Evolutionary conservation across 2,888 invertebrate species (phyloP), one percentile per base, ranked within the genome.

Genomic region (Nephrotoma flavescens): DNA sequence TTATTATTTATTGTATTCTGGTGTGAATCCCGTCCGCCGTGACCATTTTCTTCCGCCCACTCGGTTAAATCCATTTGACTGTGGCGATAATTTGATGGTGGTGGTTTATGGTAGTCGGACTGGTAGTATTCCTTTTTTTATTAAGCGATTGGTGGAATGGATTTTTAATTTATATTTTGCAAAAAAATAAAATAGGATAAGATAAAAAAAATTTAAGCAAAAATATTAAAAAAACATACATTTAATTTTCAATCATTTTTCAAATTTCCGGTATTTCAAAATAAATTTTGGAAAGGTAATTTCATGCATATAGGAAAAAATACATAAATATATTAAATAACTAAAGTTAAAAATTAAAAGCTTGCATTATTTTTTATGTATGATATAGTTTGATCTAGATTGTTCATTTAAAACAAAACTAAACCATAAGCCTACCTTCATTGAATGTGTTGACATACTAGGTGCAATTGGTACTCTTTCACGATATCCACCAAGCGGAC

Each of bases 381-480:
- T 31, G 31, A 52, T 52, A 52, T 52, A 15, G 47, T 57, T 71
- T 71, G 11, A 71, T 71, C 31, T 71, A 11, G 31, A 31, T 31
- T 71, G 41, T 42, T 42, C 15, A 84, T 15, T 83, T 83, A 41
- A 83, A 84, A 12, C 11, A 47, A 84, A 84, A 84, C 41, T 12
- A 42, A 84, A 84, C 41, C 42, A 84, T 84, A 31, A 71, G 71
- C 84, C 44, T 92, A 95, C 95, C 95, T 95, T 95, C 90, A 95
- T 95, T 89, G 94, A 95, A 90, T 94, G 95, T 89, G 95, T 93
- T 88, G 95, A 95, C 89, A 94, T 94, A 90, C 95, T 95, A 90
- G 94, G 94, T 87, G 94, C 93, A 89, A 95, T 92, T 88, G 91
- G 91, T 91, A 92, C 93, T 91, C 92, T 93, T 88, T 92, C 93